Base-by-base conservation (phyloP, 2,113 vertebrate genomes). In the Setophaga kirtlandii region DNA sequence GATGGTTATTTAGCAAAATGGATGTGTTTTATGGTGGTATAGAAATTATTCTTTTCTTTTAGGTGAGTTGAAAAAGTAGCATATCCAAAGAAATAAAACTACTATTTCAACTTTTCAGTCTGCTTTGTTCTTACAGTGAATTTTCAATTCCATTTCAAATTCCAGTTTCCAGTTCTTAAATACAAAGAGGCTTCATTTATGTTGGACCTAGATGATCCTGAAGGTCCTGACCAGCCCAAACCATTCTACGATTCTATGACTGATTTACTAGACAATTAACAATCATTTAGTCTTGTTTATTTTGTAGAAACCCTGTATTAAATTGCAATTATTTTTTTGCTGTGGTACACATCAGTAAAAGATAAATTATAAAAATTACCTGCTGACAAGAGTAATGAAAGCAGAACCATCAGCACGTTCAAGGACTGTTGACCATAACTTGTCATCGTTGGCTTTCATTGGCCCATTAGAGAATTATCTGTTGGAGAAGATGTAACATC, bases 391-490 rank as follows among this genome's bases (percentile, higher is more conserved):
- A 99, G 98, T 94, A 99, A 96, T 12, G 98, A 98, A 94, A 99
- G 97, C 86, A 99, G 96, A 96, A 99, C 96, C 68, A 98, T 98
- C 97, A 99, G 98, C 98, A 98, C 98, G 96, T 99, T 99, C 98
- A 99, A 96, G 98, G 98, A 98, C 98, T 98, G 98, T 95, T 96
- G 98, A 98, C 98, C 98, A 98, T 98, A 99, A 98, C 98, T 98
- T 98, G 98, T 99, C 99, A 99, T 99, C 98, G 97, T 99, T 98
- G 97, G 98, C 98, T 98, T 97, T 99, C 99, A 99, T 99, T 71
- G 96, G 85, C 95, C 97, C 88, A 97, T 97, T 93, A 96, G 96
- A 93, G 94, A 96, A 97, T 98, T 87, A 97, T 96, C 98, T 98
- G 94, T 52, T 59, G 28, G 78, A 92, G 17, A 92, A 97, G 95